A percentile compares a stretch with the other conserved stretches of the same genome.
phyloP scores from a whole-genome alignment of 2,113 vertebrate species.

The Notiomystis cincta region DNA sequence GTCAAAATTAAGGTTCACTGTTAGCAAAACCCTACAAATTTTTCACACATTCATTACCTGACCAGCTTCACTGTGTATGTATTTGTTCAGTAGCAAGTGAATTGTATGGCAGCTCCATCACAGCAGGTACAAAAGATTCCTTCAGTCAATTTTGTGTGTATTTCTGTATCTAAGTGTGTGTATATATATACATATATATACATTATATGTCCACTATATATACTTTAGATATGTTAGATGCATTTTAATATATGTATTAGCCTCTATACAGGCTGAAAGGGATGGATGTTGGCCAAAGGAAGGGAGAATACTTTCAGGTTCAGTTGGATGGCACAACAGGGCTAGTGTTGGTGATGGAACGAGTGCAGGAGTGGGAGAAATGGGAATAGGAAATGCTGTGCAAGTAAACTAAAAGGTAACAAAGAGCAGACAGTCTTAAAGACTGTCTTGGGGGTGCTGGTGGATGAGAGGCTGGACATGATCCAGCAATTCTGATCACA shows the following conservation, averaged over 20 bases:
- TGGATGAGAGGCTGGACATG: background rate
- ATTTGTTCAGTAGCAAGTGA: background rate
- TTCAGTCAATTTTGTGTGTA: background rate
- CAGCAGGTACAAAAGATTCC: background rate
- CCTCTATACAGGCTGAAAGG: background rate
- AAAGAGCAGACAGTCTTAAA: background rate
- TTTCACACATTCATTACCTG: background rate
- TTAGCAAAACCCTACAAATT: background rate
- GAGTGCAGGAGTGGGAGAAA: background rate
- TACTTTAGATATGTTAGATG: background rate
- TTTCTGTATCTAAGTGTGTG: background rate
- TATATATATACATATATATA: too few species aligned
- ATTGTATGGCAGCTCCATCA: background rate
- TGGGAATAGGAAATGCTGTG: background rate
- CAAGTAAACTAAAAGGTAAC: background rate
- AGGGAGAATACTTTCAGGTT: background rate
- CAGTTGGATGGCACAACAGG: background rate
- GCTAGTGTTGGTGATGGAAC: background rate
- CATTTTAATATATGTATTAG: background rate
- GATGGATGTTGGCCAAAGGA: background rate
- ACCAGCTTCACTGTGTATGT: background rate
- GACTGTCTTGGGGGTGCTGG: background rate
- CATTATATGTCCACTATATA: background rate
- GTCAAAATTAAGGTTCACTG: background rate
- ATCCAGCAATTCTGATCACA: rapidly evolving